These are phyloP conservation scores for Scaptodrosophila lebanonensis DNA, from an alignment of 1,140 invertebrate genomes.

Conservation along the genomic window DNA sequence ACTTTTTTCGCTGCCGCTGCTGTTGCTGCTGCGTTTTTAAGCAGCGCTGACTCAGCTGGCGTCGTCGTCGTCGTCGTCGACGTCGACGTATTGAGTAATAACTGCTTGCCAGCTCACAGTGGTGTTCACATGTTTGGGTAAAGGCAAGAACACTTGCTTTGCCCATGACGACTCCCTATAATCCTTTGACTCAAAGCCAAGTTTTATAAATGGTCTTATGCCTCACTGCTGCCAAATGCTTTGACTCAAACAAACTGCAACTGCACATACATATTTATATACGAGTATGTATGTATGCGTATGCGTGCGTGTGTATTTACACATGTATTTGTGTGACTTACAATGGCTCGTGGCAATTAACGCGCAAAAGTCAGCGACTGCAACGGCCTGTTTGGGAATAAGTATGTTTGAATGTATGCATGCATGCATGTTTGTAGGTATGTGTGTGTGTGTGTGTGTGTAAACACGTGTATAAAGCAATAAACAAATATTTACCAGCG, in stretches of 20 bases:
- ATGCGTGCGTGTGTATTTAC: no score
- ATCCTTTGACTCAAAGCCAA: conserved; percentile 10
- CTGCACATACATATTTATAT: no score
- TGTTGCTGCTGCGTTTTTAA: conserved; percentile 12
- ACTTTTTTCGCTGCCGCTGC: conserved; percentile 27
- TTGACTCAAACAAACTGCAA: conserved; percentile 64
- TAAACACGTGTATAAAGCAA: conserved; percentile 63
- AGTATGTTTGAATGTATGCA: no score
- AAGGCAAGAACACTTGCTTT: conserved; percentile 48
- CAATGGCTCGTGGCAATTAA: no score
- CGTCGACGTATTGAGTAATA: conserved; percentile 46
- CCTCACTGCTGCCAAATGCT: conserved; percentile 52
- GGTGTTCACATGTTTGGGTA: neutral
- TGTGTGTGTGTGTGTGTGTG: conserved; percentile 20
- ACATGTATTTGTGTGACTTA: no score
- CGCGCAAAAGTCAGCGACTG: conserved; percentile 37
- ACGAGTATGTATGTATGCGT: no score
- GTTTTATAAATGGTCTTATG: conserved; percentile 11
- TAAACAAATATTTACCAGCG: conserved; percentile 19
- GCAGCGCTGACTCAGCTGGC: no score
- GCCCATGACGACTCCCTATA: conserved; percentile 34
- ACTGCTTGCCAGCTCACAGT: conserved; percentile 11
- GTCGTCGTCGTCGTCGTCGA: conserved; percentile 47
- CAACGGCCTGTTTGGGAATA: no score
- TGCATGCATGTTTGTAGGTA: conserved; percentile 17